Base-by-base conservation (phyloP, 2,888 invertebrate genomes). In the Caenorhabditis auriculariae region DNA sequence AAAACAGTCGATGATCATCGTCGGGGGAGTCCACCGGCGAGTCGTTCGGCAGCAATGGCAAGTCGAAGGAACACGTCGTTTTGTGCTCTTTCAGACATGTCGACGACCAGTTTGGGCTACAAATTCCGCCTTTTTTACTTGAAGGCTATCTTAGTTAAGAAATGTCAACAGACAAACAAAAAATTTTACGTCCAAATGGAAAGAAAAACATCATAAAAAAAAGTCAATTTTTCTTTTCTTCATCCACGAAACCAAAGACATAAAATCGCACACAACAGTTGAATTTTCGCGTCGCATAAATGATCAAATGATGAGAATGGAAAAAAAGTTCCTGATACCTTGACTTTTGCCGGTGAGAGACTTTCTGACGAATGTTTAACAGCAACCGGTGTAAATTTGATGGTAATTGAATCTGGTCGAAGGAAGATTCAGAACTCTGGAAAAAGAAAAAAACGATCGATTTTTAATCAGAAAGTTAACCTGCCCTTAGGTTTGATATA, bases 1-100 rank as follows among this genome's bases (percentile, higher is more conserved):
- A 87, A 32, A 60, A 60, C 15, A 72, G 48, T 9, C 72, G 43
- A 24, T 61, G 48, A 39, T 74, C 74, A 27, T 71, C 71, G 49
- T 74, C 74, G 3, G 74, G 74, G 19, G 68, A 68, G n/a, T 71
- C 66, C 2, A 66, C 58, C 0, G 69, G 66, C 9, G 65, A 67
- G 28, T 59, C 67, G 47, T 54, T 55, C 1, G 74, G 69, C 35
- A 70, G 54, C 7, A 51, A 27, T 23, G 74, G 65, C 9, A 72
- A 41, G 41, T 66, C 69, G 48, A 74, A 70, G 29, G 60, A 54
- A 42, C 60, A 66, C 7, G 67, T 53, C 7, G 51, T 41, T 15
- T 55, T 39, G 42, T 69, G 70, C 4, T 66, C 63, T 3, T 66
- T 43, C 3, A 74, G 58, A 9, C 60, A 59, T 1, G 43, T 51